A percentile compares a stretch with the other conserved stretches of the same genome.
These are phyloP conservation scores for Allolobophora icterica DNA, from an alignment of 2,888 invertebrate species.

Conservation along the genomic window DNA sequence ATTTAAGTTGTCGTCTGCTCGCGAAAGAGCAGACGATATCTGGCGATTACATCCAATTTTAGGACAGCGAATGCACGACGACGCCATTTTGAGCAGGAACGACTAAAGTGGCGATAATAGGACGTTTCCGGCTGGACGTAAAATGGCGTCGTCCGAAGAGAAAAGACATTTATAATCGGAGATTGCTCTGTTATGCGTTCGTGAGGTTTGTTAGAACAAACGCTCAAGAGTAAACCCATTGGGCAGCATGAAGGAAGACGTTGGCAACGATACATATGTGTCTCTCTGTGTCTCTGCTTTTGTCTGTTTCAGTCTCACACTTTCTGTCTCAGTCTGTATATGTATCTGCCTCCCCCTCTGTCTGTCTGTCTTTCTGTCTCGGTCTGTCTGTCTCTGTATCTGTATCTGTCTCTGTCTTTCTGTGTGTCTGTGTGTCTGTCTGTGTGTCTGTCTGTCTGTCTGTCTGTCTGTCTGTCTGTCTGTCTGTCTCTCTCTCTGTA, in stretches of 20 bases:
- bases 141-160: neutral
- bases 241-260: too few species aligned
- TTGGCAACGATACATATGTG: neutral
- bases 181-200: neutral
- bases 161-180: neutral
- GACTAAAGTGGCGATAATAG: conserved; percentile 1
- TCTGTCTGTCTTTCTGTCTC: too few species aligned
- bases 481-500: too few species aligned
- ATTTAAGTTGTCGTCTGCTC: conserved; percentile 3
- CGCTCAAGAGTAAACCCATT: neutral
- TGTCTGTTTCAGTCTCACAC: neutral
- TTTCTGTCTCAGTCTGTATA: too few species aligned
- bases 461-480: too few species aligned
- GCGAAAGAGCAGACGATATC: conserved; percentile 2
- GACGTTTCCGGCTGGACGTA: neutral
- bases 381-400: too few species aligned
- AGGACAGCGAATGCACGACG: neutral
- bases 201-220: neutral
- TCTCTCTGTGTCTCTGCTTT: neutral
- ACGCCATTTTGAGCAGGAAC: neutral
- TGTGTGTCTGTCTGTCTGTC: too few species aligned
- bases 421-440: too few species aligned
- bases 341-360: neutral
- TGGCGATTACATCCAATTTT: conserved; percentile 19
- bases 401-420: too few species aligned